phyloP scores from a whole-genome alignment of 2,797 vertebrate genomes.

The Eulemur coronatus region DNA sequence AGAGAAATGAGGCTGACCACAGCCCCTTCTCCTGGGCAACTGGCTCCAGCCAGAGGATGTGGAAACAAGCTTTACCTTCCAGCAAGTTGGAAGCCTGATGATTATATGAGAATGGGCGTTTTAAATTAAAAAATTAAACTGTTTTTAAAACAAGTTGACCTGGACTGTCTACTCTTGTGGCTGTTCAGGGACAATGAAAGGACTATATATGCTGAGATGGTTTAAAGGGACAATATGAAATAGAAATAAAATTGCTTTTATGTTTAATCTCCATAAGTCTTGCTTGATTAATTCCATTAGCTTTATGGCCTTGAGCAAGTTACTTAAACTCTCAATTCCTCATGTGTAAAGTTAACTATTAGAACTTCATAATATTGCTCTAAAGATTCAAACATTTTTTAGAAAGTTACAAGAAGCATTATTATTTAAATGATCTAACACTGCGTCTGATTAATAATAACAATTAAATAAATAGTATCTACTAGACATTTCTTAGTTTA shows the following conservation, averaged over 20 bases:
- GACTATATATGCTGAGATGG: neutral
- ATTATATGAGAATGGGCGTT: neutral
- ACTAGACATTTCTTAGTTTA: neutral
- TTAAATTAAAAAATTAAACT: conserved; percentile 41
- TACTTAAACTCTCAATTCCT: conserved; percentile 24
- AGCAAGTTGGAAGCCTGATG: neutral
- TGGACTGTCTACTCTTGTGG: neutral
- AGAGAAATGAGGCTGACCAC: neutral
- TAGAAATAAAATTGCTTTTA: conserved; percentile 46
- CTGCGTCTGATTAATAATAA: neutral
- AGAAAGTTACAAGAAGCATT: neutral
- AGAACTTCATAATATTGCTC: conserved; percentile 31
- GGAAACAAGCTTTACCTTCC: neutral
- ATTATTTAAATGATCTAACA: conserved; percentile 6
- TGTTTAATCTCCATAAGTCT: neutral
- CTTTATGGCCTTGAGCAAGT: conserved; percentile 31
- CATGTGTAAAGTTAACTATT: conserved; percentile 12
- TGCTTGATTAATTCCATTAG: conserved; percentile 50
- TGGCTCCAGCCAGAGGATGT: neutral
- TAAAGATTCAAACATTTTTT: neutral
- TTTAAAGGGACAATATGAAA: conserved; percentile 23
- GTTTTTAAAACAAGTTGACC: neutral
- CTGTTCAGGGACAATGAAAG: neutral
- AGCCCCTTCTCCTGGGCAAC: neutral
- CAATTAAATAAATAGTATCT: neutral